Evolutionary conservation across 2,113 vertebrate genomes (phyloP).

Genomic region (Charadrius vociferus): DNA sequence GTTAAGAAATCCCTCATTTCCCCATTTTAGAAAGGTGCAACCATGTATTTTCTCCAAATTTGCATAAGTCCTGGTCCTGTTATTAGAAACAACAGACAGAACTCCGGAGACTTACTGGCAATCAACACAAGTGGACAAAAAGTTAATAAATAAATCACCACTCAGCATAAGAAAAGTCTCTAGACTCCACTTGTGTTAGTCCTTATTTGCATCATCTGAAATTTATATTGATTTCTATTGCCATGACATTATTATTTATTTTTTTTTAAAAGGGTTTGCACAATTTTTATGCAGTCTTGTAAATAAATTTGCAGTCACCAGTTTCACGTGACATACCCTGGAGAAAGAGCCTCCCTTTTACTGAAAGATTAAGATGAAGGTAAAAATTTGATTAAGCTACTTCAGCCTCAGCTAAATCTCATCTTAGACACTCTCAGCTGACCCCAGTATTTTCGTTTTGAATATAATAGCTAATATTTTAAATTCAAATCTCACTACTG

Average conservation of each 20-base stretch:
- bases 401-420: background rate
- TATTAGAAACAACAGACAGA: slow-evolving; percentile 58
- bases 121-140: slow-evolving; percentile 1
- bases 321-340: slow-evolving; percentile 26
- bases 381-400: slow-evolving; percentile 9
- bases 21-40: slow-evolving; percentile 5
- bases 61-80: slow-evolving; percentile 35
- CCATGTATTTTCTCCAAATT: slow-evolving; percentile 30
- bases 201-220: slow-evolving; percentile 59
- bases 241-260: background rate
- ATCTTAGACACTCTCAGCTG: background rate
- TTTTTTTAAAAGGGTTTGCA: background rate
- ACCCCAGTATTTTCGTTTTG: background rate
- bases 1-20: slow-evolving; percentile 29
- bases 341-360: background rate
- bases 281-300: background rate
- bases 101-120: slow-evolving; percentile 61
- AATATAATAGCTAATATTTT: background rate
- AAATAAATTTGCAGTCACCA: background rate
- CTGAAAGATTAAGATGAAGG: background rate
- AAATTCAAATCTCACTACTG: slow-evolving; percentile 1
- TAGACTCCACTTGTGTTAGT: slow-evolving; percentile 17
- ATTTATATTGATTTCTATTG: slow-evolving; percentile 3
- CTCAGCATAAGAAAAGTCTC: slow-evolving; percentile 18
- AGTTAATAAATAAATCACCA: slow-evolving; percentile 69